Conservation (phyloP, 2,888 invertebrate genomes). For the Papilio gigon region DNA sequence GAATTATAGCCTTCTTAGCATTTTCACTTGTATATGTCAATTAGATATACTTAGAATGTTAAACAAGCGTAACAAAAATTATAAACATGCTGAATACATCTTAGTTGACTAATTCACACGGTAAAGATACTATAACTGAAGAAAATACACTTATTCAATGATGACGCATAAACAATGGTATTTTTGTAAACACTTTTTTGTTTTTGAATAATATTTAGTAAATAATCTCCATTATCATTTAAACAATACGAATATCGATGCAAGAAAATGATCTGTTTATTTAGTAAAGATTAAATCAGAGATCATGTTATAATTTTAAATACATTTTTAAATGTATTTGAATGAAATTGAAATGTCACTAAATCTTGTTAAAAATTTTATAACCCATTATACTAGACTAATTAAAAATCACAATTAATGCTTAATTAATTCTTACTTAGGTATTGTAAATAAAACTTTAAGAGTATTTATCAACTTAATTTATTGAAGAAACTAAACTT, state of each 20-base stretch:
- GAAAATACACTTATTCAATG: background rate
- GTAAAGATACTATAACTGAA: background rate
- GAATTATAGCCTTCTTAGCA: background rate
- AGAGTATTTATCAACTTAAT: background rate
- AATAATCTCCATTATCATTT: slow-evolving; percentile 1
- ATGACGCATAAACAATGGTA: background rate
- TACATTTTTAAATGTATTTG: too few relatives aligned
- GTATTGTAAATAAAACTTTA: background rate
- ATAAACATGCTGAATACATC: background rate
- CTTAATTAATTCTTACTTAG: background rate
- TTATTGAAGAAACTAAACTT: background rate
- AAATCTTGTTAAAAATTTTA: too few relatives aligned
- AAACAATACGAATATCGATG: background rate
- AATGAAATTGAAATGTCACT: too few relatives aligned
- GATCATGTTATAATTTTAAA: too few relatives aligned
- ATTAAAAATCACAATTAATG: too few relatives aligned
- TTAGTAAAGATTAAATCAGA: too few relatives aligned
- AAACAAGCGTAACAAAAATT: background rate
- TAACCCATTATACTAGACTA: too few relatives aligned
- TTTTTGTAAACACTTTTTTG: slow-evolving; percentile 7
- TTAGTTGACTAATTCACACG: background rate
- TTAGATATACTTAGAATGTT: background rate
- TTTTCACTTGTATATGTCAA: background rate
- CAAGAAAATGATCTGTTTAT: background rate
- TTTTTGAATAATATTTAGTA: background rate